Conservation (phyloP, 1,140 invertebrate species). For the Hycleus cichorii region DNA sequence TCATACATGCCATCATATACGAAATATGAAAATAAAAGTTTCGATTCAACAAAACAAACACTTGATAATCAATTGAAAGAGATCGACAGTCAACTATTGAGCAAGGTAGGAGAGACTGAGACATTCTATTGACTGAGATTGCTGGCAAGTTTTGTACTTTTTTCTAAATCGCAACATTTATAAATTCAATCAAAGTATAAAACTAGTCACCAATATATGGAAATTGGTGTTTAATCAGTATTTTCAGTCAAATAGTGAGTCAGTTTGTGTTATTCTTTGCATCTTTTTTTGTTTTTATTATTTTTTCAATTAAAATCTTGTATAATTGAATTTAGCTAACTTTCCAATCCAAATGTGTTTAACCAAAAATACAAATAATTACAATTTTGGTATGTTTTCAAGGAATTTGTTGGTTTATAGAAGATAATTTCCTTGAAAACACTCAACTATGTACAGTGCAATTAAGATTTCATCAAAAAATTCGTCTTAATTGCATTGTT, state of each 20-base stretch:
- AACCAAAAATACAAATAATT: not conserved
- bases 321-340: slow-evolving; percentile 6
- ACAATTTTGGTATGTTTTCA: no score
- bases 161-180: not conserved
- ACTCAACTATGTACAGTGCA: not conserved
- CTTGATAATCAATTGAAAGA: slow-evolving; percentile 76
- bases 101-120: slow-evolving; percentile 56
- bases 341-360: slow-evolving; percentile 10
- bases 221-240: slow-evolving; percentile 3
- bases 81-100: slow-evolving; percentile 64
- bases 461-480: not conserved
- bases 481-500: not conserved
- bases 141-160: slow-evolving; percentile 9
- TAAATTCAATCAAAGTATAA: no score
- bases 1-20: slow-evolving; percentile 43
- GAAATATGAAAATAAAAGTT: slow-evolving; percentile 55
- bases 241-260: slow-evolving; percentile 32
- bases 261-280: slow-evolving; percentile 21
- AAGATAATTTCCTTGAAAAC: not conserved
- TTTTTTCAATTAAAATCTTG: slow-evolving; percentile 11
- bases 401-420: not conserved
- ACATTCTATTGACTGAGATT: slow-evolving; percentile 40
- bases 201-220: not conserved
- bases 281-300: slow-evolving; percentile 16
- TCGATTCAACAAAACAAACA: slow-evolving; percentile 66